A percentile compares a stretch with the other conserved stretches of the same genome.
Conservation (phyloP, 2,113 vertebrate species). For the Peromyscus leucopus region DNA sequence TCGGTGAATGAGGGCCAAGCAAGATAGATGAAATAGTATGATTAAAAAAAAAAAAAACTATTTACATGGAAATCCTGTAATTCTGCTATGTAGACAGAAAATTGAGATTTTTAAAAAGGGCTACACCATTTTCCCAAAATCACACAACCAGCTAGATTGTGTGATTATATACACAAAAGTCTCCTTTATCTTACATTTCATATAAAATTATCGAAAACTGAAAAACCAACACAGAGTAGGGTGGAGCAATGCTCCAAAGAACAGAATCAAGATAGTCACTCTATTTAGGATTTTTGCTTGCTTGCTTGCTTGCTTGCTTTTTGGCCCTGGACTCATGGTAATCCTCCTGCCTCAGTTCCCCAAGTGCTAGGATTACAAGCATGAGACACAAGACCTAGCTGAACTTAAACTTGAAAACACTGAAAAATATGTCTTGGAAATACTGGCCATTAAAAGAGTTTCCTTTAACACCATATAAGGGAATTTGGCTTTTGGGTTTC, state of each 20-base stretch:
- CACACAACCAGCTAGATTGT: not conserved
- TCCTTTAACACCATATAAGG: not conserved
- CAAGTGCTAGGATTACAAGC: not conserved
- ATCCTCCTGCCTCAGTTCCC: not conserved
- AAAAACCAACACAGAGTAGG: not conserved
- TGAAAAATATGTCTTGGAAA: slow-evolving; percentile 27
- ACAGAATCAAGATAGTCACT: not conserved
- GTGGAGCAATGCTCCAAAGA: not conserved
- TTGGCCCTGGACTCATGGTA: not conserved
- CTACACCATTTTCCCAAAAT: not conserved
- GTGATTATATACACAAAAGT: not conserved
- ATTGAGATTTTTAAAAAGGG: not conserved
- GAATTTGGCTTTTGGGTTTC: not conserved
- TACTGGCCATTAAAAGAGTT: not conserved
- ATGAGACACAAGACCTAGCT: not conserved
- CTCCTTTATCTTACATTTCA: slow-evolving; percentile 17
- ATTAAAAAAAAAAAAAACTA: not conserved
- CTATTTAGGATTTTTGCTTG: not conserved
- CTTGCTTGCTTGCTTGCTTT: not conserved
- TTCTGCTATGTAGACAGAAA: slow-evolving; percentile 20
- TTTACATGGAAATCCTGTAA: not conserved
- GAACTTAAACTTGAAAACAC: not conserved
- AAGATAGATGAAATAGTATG: not conserved
- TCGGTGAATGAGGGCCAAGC: not conserved
- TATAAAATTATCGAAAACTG: not conserved